Base-by-base conservation (phyloP, 2,797 vertebrate genomes). In the Onychomys torridus region DNA sequence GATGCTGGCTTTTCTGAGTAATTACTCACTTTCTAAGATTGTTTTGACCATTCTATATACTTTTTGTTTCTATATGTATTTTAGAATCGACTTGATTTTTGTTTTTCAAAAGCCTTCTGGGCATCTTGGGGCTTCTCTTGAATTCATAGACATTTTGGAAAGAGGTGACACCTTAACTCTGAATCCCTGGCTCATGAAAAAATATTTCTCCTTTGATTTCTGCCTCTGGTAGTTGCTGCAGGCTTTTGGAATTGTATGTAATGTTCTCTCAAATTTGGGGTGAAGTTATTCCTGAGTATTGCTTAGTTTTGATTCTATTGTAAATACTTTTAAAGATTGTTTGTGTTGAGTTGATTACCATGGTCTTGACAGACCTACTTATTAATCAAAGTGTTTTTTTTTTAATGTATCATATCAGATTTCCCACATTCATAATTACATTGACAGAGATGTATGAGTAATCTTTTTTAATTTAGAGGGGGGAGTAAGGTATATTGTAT, bases 71-170 rank as follows among this genome's bases (percentile, higher is more conserved):
- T 46, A 4, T 34, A 23, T 40, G 46, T 34, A 17, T 73, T 92
- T 91, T 84, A 78, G 71, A 84, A 78, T 46, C n/a, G 49, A 79
- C 29, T 61, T 49, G 55, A 52, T 65, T 89, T 89, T 81, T 84
- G 27, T 63, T 85, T 84, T 40, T 82, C 49, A 69, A 89, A 78
- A 83, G 49, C 0, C 46, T 69, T 25, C 61, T 71, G 52, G 21
- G 4, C 59, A 83, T 83, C 69, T 71, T 17, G 46, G 29, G 40
- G 25, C 13, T 29, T 43, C 12, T 55, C 9, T 14, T 71, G 2
- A 63, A 46, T 57, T 73, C 52, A 57, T 37, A 63, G 21, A 55
- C 14, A 96, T 73, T 57, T 89, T 4, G 19, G 43, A 49, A 27
- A 79, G 34, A 84, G 61, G 3, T 1, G 11, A 63, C 43, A 91